Percentiles rank a stretch among this genome's conserved stretches.
These are phyloP conservation scores for Xylota sylvarum DNA, from an alignment of 2,888 invertebrate genomes.

Conservation along the genomic window DNA sequence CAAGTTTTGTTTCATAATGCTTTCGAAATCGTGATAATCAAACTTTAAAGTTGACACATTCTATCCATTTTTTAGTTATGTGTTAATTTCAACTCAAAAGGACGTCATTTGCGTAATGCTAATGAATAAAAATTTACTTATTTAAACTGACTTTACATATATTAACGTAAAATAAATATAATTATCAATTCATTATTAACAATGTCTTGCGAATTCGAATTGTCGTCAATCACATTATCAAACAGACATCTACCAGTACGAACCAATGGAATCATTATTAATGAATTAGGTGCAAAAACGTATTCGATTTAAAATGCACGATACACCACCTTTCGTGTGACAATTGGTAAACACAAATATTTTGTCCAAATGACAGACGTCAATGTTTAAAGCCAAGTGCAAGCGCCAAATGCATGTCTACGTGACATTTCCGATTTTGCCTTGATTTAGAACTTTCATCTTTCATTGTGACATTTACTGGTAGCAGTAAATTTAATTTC, in stretches of 20 bases:
- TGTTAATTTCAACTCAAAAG: neutral
- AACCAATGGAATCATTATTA: conserved; percentile 8
- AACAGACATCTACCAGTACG: neutral
- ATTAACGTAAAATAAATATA: neutral
- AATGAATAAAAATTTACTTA: neutral
- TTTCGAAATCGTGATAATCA: too few species aligned
- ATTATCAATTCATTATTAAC: conserved; percentile 13
- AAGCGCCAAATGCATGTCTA: conserved; percentile 13
- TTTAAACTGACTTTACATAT: too few species aligned
- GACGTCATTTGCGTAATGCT: neutral
- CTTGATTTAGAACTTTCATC: conserved; percentile 13
- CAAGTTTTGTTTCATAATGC: too few species aligned
- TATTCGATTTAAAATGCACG: conserved; percentile 23
- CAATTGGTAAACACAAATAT: conserved; percentile 20
- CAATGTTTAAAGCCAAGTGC: conserved; percentile 5
- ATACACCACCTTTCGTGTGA: conserved; percentile 10
- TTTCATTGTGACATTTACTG: neutral
- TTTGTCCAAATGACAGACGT: conserved; percentile 17
- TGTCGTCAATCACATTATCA: conserved; percentile 25
- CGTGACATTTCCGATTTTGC: conserved; percentile 30
- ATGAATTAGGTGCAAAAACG: conserved; percentile 18
- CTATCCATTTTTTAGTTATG: too few species aligned
- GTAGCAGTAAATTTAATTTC: conserved; percentile 2
- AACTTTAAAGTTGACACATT: too few species aligned
- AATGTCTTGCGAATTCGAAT: conserved; percentile 6